Base-by-base conservation (phyloP, 1,140 invertebrate genomes). In the Anagrus nilaparvatae region DNA sequence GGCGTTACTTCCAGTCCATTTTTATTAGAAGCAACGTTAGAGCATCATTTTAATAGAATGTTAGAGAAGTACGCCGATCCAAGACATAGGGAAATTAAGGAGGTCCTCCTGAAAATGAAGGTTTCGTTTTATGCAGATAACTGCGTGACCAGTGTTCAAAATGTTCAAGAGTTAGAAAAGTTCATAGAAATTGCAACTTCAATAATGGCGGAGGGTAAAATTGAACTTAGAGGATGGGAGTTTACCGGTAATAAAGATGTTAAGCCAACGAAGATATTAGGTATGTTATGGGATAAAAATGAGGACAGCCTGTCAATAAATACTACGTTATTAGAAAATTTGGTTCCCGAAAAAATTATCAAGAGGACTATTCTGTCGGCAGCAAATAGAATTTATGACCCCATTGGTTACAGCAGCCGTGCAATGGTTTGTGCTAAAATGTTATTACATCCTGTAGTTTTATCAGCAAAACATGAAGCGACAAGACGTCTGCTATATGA, bases 1-100 rank as follows among this genome's bases (percentile, higher is more conserved):
- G 47, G 47, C 2, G 25, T 52, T 40, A 55, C 48, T 52, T 60
- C 18, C 40, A 47, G 37, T 48, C 56, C 55, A 27, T 66, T 49
- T 16, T 27, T 6, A 27, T 13, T n/a, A 18, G 4, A 24, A 25
- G 18, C 12, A 13, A 25, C 16, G 23, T 25, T 12, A 7, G 13
- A 2, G 5, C 24, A n/a, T 4, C 5, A 3, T 17, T 27, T 24
- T 42, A 16, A 14, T n/a, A n/a, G 16, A 42, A 34, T 24, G 30
- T 31, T 3, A 16, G 13, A 20, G 2, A 34, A 1, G 19, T 9
- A 34, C 3, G 9, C 16, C 9, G n/a, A n/a, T n/a, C n/a, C n/a
- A n/a, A n/a, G n/a, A n/a, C n/a, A n/a, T n/a, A n/a, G n/a, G n/a
- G n/a, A n/a, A n/a, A n/a, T n/a, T n/a, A n/a, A n/a, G n/a, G n/a